Evolutionary conservation across 2,888 invertebrate species (phyloP), one percentile per base, ranked within the genome.

Genomic region (Coelopa pilipes): DNA sequence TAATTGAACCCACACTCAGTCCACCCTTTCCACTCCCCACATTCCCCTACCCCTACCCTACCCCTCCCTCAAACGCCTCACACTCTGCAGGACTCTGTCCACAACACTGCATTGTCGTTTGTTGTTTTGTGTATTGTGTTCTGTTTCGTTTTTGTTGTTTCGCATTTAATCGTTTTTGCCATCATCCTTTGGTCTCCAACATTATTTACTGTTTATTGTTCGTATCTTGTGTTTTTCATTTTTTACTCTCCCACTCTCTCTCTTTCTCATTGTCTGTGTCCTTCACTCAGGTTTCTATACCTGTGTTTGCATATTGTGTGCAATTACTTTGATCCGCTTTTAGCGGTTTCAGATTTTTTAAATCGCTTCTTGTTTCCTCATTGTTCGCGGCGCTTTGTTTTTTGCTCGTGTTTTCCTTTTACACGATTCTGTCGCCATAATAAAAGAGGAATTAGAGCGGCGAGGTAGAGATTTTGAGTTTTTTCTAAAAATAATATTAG

Each of bases 11-110:
- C 65, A 21, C 57, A 34, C 70, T 59, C 66, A 77, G 77, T 70
- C 79, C 80, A 78, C 77, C 77, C 78, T 74, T 4, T 34, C 34
- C 34, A 34, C 34, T 34, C 10, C 53, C 53, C 53, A n/a, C n/a
- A n/a, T n/a, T 15, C 10, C 53, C 53, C 53, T 53, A 13, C 10
- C 10, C 49, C 50, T 34, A 62, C 13, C 3, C 45, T n/a, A n/a
- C n/a, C n/a, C n/a, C n/a, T n/a, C n/a, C n/a, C n/a, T n/a, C n/a
- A n/a, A n/a, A 47, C 67, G 60, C 21, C n/a, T 34, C 62, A 60
- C 45, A 69, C 55, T 13, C 70, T 19, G 17, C 46, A 49, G 21
- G 53, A 53, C 53, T 53, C n/a, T 15, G n/a, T 53, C n/a, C 53
- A 53, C 53, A 53, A 53, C 53, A 5, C 34, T 34, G 34, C 34